These are phyloP conservation scores for Nasonia longicornis DNA, from an alignment of 1,140 invertebrate genomes.

Conservation along the genomic window DNA sequence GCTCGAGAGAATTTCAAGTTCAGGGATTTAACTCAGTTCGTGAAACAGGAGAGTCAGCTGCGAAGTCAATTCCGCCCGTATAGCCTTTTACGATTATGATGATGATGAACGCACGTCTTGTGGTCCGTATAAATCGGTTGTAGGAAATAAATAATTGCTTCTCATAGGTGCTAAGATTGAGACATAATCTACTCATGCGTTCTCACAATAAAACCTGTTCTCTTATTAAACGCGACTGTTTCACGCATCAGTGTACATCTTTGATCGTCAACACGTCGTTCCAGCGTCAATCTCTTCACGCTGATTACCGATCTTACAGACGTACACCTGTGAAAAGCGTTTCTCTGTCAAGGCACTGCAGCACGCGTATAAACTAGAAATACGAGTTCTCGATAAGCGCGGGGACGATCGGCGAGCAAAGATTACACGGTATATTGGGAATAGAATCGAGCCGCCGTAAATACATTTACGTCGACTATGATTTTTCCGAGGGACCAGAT, in stretches of 20 bases:
- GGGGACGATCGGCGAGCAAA: not conserved
- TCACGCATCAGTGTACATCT: not conserved
- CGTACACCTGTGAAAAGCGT: not conserved
- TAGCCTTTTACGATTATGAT: not conserved
- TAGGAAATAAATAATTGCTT: no score
- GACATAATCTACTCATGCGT: no score
- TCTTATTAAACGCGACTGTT: no score
- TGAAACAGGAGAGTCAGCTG: not conserved
- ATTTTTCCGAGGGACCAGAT: not conserved
- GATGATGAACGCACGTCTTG: not conserved
- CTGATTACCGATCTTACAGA: not conserved
- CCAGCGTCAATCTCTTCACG: not conserved
- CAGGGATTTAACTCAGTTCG: conserved; percentile 16
- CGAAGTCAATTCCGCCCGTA: not conserved
- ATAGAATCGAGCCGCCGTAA: not conserved
- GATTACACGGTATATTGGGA: conserved; percentile 29
- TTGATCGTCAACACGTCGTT: not conserved
- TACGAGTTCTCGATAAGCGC: conserved; percentile 29
- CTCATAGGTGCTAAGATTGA: no score
- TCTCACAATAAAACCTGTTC: no score
- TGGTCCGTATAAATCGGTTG: no score
- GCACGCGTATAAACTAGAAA: conserved; percentile 38
- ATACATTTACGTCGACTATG: not conserved
- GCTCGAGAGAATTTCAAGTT: conserved; percentile 27
- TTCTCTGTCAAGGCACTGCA: not conserved